Evolutionary conservation across 2,113 vertebrate genomes (phyloP).

Genomic region (Sceloporus undulatus): DNA sequence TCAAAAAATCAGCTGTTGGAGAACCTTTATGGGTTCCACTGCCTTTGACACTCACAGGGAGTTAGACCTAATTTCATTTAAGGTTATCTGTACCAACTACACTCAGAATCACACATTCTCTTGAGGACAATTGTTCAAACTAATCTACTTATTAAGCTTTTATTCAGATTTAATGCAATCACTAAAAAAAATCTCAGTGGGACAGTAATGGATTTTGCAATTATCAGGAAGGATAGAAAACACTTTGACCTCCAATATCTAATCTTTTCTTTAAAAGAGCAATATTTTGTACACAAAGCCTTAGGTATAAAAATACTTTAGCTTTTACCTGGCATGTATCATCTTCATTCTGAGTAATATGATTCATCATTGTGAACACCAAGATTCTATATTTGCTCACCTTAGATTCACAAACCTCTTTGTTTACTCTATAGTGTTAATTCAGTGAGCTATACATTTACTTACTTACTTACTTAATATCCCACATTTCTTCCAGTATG

Average conservation of each 20-base stretch:
- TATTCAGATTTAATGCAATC: slow-evolving; percentile 77
- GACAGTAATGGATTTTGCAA: slow-evolving; percentile 74
- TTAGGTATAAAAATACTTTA: slow-evolving; percentile 57
- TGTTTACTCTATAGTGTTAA: not conserved
- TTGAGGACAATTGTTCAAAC: slow-evolving; percentile 81
- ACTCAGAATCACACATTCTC: slow-evolving; percentile 76
- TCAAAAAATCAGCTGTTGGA: slow-evolving; percentile 72
- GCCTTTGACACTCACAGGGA: slow-evolving; percentile 74
- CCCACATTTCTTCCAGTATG: no score
- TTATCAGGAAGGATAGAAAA: slow-evolving; percentile 69
- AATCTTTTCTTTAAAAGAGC: slow-evolving; percentile 33
- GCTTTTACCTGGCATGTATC: not conserved
- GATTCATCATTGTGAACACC: not conserved
- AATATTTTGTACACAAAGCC: slow-evolving; percentile 50
- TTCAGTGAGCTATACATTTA: not conserved
- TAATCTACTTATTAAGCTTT: slow-evolving; percentile 83
- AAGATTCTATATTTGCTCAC: not conserved
- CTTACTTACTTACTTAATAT: no score
- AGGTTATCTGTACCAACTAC: slow-evolving; percentile 79
- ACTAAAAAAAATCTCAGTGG: slow-evolving; percentile 74
- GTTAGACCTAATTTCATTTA: slow-evolving; percentile 81
- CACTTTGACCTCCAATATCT: slow-evolving; percentile 67
- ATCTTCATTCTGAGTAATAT: slow-evolving; percentile 10
- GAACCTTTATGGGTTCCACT: slow-evolving; percentile 72
- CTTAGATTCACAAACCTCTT: rapidly evolving